phyloP scores from a whole-genome alignment of 37 sponge, comb jelly and placozoan species.

The Hormiphora californensis region DNA sequence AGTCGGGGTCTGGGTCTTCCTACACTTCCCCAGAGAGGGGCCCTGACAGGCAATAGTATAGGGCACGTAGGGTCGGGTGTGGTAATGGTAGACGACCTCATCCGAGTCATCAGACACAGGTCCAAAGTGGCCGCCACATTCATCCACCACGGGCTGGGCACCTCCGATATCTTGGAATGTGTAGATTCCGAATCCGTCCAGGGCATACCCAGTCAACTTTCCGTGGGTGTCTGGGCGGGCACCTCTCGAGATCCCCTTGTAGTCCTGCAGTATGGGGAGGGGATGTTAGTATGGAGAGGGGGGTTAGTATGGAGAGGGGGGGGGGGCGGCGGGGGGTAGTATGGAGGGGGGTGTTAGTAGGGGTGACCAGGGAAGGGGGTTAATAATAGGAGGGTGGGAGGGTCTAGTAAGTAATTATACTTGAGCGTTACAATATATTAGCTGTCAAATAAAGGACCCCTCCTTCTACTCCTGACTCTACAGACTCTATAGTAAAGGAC shows the following conservation, averaged over 20 bases:
- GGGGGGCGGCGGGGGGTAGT: no score
- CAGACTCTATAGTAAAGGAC: no score
- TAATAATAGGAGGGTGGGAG: no score
- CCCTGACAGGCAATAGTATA: conserved; percentile 36
- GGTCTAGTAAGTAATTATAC: no score
- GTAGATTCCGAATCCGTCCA: conserved; percentile 38
- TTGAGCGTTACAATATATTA: no score
- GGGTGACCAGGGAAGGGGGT: no score
- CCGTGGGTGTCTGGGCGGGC: not conserved
- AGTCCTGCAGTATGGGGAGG: no score
- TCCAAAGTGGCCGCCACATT: conserved; percentile 32
- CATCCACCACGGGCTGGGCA: not conserved
- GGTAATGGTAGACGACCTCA: conserved; percentile 31
- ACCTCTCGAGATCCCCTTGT: not conserved
- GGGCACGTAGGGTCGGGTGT: conserved; percentile 38
- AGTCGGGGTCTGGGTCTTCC: not conserved
- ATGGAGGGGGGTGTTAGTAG: no score
- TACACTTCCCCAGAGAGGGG: not conserved
- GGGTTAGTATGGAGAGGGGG: no score
- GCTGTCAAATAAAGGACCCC: no score
- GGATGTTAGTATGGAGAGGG: no score
- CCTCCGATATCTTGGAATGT: not conserved
- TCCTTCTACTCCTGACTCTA: no score
- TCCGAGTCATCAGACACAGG: not conserved
- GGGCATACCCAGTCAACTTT: not conserved